Percentiles rank a stretch among this genome's conserved stretches.
These are phyloP conservation scores for Hesperia comma DNA, from an alignment of 2,888 invertebrate species.

Conservation along the genomic window DNA sequence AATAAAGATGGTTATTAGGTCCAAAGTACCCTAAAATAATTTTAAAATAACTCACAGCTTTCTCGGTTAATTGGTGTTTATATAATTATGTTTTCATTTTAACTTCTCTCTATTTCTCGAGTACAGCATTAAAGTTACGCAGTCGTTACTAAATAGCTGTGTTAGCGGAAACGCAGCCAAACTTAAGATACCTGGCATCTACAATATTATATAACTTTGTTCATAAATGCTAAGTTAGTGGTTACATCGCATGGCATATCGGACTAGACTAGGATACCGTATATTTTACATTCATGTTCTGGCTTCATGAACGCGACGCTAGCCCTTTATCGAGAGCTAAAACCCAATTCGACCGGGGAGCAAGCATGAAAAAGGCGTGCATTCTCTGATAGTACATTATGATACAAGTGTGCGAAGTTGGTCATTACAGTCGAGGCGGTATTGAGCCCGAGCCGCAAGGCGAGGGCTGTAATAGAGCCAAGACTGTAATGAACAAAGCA, in stretches of 20 bases:
- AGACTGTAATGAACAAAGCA: too few relatives aligned
- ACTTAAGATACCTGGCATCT: not conserved
- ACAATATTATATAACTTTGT: not conserved
- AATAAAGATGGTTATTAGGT: too few relatives aligned
- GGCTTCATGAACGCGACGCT: constrained; percentile 1
- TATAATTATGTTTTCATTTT: not conserved
- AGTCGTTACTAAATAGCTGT: not conserved
- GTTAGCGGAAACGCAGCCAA: not conserved
- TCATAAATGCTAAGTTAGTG: not conserved
- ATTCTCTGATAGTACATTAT: too few relatives aligned
- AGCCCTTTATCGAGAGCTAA: not conserved
- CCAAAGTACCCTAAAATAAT: too few relatives aligned
- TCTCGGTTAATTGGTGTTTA: too few relatives aligned
- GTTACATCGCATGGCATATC: not conserved
- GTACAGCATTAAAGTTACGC: not conserved
- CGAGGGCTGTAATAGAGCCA: too few relatives aligned
- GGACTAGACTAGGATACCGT: not conserved
- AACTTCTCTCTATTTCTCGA: not conserved
- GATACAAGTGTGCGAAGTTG: too few relatives aligned
- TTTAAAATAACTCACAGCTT: too few relatives aligned
- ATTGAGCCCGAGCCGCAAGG: too few relatives aligned
- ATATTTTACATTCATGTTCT: not conserved
- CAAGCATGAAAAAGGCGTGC: constrained; percentile 11
- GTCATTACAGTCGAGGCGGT: too few relatives aligned
- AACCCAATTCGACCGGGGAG: not conserved